phyloP scores from a whole-genome alignment of 2,888 invertebrate genomes.

The Monoplex corrugatus region DNA sequence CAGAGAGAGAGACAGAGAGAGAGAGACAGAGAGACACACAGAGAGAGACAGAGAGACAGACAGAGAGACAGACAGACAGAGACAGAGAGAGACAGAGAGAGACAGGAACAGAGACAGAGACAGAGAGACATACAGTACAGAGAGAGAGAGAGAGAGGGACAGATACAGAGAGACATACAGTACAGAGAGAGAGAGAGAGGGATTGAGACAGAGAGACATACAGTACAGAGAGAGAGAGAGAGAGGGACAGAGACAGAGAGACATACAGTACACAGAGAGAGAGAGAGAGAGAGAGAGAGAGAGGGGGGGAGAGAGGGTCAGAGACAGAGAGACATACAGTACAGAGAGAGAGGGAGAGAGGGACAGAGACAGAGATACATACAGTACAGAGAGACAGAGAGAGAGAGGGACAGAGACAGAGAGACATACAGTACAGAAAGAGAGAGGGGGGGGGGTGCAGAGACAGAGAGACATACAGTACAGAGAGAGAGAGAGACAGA shows the following conservation, averaged over 20 bases:
- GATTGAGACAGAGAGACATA: neutral
- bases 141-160: neutral
- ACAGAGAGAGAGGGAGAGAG: constrained; percentile 20
- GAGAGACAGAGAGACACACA: constrained; percentile 9
- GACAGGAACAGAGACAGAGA: constrained; percentile 17
- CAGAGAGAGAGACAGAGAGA: neutral
- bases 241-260: neutral
- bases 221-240: neutral
- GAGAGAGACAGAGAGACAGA: neutral
- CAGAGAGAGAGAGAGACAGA: neutral
- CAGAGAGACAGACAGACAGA: neutral
- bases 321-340: no score
- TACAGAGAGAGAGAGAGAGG: neutral
- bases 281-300: constrained; percentile 37
- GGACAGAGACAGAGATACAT: no score
- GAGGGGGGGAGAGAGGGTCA: constrained; percentile 18
- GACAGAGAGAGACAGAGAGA: neutral
- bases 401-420: no score
- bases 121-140: neutral
- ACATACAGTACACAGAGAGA: neutral
- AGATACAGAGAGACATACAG: neutral
- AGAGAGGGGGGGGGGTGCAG: neutral
- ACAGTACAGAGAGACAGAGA: no score
- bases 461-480: neutral
- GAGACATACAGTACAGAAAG: neutral